Evolutionary conservation across 1,140 invertebrate species (phyloP), one percentile per base, ranked within the genome.

Genomic region (Oncopodura yosiiana): DNA sequence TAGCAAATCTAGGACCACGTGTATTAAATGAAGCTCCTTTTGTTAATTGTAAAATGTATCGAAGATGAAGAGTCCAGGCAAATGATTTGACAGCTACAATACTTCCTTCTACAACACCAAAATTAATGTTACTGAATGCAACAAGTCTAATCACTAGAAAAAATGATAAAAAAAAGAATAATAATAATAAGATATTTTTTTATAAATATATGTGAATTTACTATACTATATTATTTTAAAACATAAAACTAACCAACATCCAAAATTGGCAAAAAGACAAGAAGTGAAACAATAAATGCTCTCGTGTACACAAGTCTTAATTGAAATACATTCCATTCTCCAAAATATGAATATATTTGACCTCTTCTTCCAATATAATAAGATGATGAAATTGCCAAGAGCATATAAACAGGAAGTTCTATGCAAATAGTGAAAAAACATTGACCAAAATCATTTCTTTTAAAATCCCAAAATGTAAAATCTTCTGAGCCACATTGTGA

Each of bases 1-100:
- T 72, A 46, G 86, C 73, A 6, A 76, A 58, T 23, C 80, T 68
- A 2, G 85, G 82, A 2, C 89, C 88, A 49, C 86, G 72, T 50
- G 81, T 77, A 55, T 62, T 62, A 74, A 76, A 46, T 77, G 73
- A 69, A 73, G 77, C 64, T 71, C 78, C 64, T 39, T 68, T 64
- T 48, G 79, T 78, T 19, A 90, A 69, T 18, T 38, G 45, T 79
- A 78, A 52, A 83, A 62, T 71, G 69, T 83, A 92, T 14, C 78
- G 75, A 61, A 83, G 77, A 72, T 93, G 87, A 14, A 86, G 42
- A 11, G 60, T 11, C 64, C 64, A 66, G 21, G 62, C 23, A n/a
- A 51, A 18, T 5, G 58, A 53, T 34, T 66, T 57, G 2, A 54
- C 21, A 18, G 27, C 21, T 0, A 45, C 42, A 11, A 56, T 16